A percentile compares a stretch with the other conserved stretches of the same genome.
These are phyloP conservation scores for Pollimyrus isidori DNA, from an alignment of 2,113 vertebrate genomes.

Conservation along the genomic window DNA sequence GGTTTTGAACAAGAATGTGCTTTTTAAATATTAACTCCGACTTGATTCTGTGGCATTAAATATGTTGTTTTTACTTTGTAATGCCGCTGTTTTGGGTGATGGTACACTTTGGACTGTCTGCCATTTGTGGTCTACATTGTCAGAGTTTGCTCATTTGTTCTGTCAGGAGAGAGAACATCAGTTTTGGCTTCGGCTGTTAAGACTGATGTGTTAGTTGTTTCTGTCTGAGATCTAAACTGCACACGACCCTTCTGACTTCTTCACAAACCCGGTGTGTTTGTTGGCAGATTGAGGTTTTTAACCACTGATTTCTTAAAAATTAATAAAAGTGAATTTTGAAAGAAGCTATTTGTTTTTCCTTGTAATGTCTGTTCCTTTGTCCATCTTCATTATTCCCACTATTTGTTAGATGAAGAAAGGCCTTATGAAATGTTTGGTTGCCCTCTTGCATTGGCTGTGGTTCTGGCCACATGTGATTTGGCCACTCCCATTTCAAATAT, in stretches of 20 bases:
- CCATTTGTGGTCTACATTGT: slow-evolving; percentile 30
- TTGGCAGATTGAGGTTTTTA: slow-evolving; percentile 52
- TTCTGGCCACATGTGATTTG: not conserved
- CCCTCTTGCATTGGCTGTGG: not conserved
- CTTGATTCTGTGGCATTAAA: slow-evolving; percentile 18
- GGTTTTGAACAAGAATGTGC: not conserved
- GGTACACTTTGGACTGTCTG: slow-evolving; percentile 45
- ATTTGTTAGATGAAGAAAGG: not conserved
- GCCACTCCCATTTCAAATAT: not conserved
- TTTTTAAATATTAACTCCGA: slow-evolving; percentile 6
- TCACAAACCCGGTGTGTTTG: slow-evolving; percentile 32
- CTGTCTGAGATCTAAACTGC: slow-evolving; percentile 58
- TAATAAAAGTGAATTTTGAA: slow-evolving; percentile 48
- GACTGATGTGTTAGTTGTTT: slow-evolving; percentile 48
- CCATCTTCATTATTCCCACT: slow-evolving; percentile 16
- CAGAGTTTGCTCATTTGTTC: slow-evolving; percentile 42
- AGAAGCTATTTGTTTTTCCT: slow-evolving; percentile 36
- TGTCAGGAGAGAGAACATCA: slow-evolving; percentile 41
- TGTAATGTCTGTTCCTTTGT: slow-evolving; percentile 29
- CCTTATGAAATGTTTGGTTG: not conserved
- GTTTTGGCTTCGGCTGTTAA: slow-evolving; percentile 42
- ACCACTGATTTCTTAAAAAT: slow-evolving; percentile 72
- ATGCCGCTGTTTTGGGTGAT: slow-evolving; percentile 31
- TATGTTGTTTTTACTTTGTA: slow-evolving; percentile 20
- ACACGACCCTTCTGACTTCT: slow-evolving; percentile 51